Evolutionary conservation across 2,797 vertebrate species (phyloP), one percentile per base, ranked within the genome.

Genomic region (Phalloptychus januarius): DNA sequence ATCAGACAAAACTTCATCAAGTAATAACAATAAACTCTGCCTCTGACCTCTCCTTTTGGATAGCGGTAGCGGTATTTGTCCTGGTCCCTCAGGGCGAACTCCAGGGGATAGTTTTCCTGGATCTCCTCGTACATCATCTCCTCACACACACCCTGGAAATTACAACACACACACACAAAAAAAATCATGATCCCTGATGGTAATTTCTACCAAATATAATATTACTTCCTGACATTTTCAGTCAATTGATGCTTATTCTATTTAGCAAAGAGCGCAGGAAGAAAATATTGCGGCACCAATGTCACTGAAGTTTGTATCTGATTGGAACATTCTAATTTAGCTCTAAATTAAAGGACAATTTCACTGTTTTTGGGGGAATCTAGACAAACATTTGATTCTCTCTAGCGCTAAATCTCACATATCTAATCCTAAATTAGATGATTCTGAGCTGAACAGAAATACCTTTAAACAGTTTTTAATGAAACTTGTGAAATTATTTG

Each of bases 41-140:
- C 28, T 40, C 95, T 87, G 71, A 99, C 98, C 97, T 99, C 98
- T 89, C 98, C 98, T 88, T 99, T 99, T 0, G 98, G 98, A 86
- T 99, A 99, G 31, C 98, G 97, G 90, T 99, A 99, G 92, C 97
- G 96, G 88, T 99, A 99, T 88, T 99, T 99, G 96, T 99, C 98
- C 93, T 99, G 98, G 89, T 99, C 98, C 85, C 98, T 96, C 86
- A 99, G 90, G 56, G 98, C 98, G 87, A 99, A 99, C 92, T 99
- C 98, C 86, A 98, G 95, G 0, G 98, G 98, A 50, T 94, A 97
- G 80, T 96, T 93, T 74, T 95, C 96, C 93, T 99, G 98, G 90
- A 99, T 99, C 93, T 99, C 98, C 86, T 99, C 98, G 0, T 99
- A 99, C 79, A 96, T 99, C 97, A 99, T 95, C 91, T 99, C 98